Evolutionary conservation across 2,888 invertebrate genomes (phyloP).

Genomic region (Sinopyrophorus schimmeli): DNA sequence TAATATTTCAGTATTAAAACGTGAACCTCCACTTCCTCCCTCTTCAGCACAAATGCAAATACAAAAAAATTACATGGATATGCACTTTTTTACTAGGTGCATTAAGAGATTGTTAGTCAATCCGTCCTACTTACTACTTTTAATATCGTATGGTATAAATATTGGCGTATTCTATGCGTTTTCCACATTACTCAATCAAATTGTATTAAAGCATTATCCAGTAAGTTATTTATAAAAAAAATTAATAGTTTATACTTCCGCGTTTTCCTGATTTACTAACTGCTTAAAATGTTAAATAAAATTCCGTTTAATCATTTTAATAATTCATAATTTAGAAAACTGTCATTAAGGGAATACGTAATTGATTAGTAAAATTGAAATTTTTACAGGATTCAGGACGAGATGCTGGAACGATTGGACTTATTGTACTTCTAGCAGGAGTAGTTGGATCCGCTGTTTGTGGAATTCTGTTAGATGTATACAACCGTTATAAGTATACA

Average conservation of each 20-base stretch:
- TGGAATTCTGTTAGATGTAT: conserved; percentile 88
- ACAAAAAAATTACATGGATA: conserved; percentile 53
- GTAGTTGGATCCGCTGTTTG: conserved; percentile 91
- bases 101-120: conserved; percentile 77
- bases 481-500: conserved; percentile 87
- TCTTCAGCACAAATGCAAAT: conserved; percentile 80
- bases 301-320: too few relatives aligned
- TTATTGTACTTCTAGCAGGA: conserved; percentile 89
- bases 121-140: conserved; percentile 77
- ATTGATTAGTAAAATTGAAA: too few relatives aligned
- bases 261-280: too few relatives aligned
- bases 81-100: conserved; percentile 67
- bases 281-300: too few relatives aligned
- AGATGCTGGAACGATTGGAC: conserved; percentile 88
- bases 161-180: conserved; percentile 97
- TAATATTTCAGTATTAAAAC: conserved; percentile 83
- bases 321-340: too few relatives aligned
- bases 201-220: conserved; percentile 81
- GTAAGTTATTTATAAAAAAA: too few relatives aligned
- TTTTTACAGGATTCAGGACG: too few relatives aligned
- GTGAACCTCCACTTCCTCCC: conserved; percentile 85
- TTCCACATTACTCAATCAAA: conserved; percentile 90
- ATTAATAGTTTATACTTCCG: too few relatives aligned
- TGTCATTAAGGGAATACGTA: too few relatives aligned
- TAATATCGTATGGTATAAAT: conserved; percentile 90